Base-by-base conservation (phyloP, 2,113 vertebrate species). In the Gopherus flavomarginatus region DNA sequence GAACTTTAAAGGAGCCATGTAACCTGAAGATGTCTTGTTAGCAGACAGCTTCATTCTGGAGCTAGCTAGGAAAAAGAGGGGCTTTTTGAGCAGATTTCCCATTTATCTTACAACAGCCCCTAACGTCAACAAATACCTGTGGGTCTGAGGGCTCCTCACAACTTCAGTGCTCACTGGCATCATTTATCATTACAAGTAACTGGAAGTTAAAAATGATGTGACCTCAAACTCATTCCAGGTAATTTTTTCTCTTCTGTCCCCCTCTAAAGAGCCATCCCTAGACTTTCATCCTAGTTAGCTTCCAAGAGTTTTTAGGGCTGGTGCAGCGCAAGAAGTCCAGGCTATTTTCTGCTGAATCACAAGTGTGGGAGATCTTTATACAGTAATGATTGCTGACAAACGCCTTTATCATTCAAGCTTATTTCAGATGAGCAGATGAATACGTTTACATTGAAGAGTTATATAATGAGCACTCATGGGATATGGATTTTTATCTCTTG, bases 391-490 rank as follows among this genome's bases (percentile, higher is more conserved):
- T 1, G 4, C 77, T 52, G 81, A 88, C 89, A 86, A 92, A 84
- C 29, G 62, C 2, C 24, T 78, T 90, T 75, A 42, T 86, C 2
- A 1, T 83, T 88, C 54, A n/a, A 56, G 26, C 2, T 78, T 90
- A 82, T 86, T 87, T 22, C 35, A 2, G 27, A 69, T 88, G 90
- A 89, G 24, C 84, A 54, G 9, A 92, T 24, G 6, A 90, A 88
- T 59, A 88, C 57, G 87, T 87, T 95, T 85, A 88, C 82, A 85
- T 31, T 81, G 13, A 95, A 75, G 82, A 92, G 59, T 24, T 44
- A 85, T 82, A 87, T 4, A 44, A 85, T 3, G 13, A 95, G 83
- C 79, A 90, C 88, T 95, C 49, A 56, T 8, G 11, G 90, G 72
- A 90, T 62, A 86, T 1, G 38, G 81, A 90, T 86, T 92, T 96